Base-by-base conservation (phyloP, 2,888 invertebrate genomes). In the Norana najaformis region DNA sequence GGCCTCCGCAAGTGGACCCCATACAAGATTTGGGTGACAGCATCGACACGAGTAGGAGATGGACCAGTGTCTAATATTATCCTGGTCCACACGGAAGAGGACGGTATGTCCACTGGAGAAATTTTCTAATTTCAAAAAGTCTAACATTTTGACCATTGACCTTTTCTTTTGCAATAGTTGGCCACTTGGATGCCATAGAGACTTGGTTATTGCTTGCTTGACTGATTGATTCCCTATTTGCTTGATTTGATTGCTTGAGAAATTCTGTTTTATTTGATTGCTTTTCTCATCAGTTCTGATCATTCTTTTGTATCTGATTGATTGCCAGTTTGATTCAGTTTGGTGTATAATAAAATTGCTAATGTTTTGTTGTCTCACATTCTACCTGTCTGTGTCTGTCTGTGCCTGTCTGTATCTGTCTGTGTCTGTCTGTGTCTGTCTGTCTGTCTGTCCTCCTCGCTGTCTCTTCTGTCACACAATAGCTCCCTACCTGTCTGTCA, bases 81-180 rank as follows among this genome's bases (percentile, higher is more conserved):
- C n/a, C 98, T 98, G 95, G 98, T 99, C 93, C 98, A 98, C 96
- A 99, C 98, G 47, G 98, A 98, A 94, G 98, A 98, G 96, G 99
- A 96, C 94, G 95, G 95, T 95, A 88, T 38, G 91, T 90, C 47
- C 37, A 23, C 36, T 4, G 85, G 35, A 23, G 37, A 35, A 36
- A 35, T 69, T 89, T n/a, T n/a, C 8, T 69, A 30, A 1, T 69
- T 69, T n/a, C 30, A 30, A n/a, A n/a, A n/a, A n/a, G 69, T 69
- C 69, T n/a, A 69, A n/a, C 69, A n/a, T 30, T n/a, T n/a, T 69
- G 30, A 16, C 69, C 69, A 11, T 2, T 69, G 69, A 69, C 30
- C 30, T 69, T 69, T 69, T n/a, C 8, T n/a, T 69, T 69, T n/a
- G 30, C 69, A n/a, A 69, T 69, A 16, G 11, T 23, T 16, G 69